Base-by-base conservation (phyloP, 2,888 invertebrate genomes). In the Eupithecia inturbata region DNA sequence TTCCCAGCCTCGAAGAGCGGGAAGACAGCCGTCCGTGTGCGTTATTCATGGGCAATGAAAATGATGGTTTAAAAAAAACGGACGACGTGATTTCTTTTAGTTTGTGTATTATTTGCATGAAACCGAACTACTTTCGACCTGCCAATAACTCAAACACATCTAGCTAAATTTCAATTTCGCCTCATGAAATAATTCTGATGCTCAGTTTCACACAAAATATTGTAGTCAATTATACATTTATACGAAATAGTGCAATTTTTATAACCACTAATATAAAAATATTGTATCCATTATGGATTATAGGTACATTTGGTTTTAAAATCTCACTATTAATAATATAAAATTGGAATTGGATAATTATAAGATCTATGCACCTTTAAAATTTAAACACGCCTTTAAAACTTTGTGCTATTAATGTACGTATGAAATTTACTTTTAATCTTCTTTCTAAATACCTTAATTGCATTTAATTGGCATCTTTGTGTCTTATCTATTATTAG, bases 361-460 rank as follows among this genome's bases (percentile, higher is more conserved):
- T 31, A 73, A 26, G 66, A 36, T 66, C 66, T 75, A 72, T 75
- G 80, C 80, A 80, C 79, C 33, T 68, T 36, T 74, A 72, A 70
- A 75, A 74, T 69, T 67, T 45, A 64, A 73, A 75, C 80, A 79
- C 80, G 28, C 62, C 31, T 62, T 39, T 66, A 36, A 64, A 64
- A 62, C 31, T 62, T 36, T 66, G n/a, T 39, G 39, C 66, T 66
- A 60, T 60, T 39, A 22, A 33, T 67, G 60, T 72, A 22, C 36
- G n/a, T 53, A 53, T 26, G 53, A 28, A 31, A 31, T 31, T 22
- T 62, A 62, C 62, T 62, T 31, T 31, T 31, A 19, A 39, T 53
- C 26, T 63, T 36, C 36, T 28, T 67, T 71, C 60, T 26, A n/a
- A 62, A 41, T 62, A 72, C 39, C 39, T 57, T n/a, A 67, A 68